Evolutionary conservation across 2,888 invertebrate species (phyloP), one percentile per base, ranked within the genome.

Genomic region (Plebejus melissa): DNA sequence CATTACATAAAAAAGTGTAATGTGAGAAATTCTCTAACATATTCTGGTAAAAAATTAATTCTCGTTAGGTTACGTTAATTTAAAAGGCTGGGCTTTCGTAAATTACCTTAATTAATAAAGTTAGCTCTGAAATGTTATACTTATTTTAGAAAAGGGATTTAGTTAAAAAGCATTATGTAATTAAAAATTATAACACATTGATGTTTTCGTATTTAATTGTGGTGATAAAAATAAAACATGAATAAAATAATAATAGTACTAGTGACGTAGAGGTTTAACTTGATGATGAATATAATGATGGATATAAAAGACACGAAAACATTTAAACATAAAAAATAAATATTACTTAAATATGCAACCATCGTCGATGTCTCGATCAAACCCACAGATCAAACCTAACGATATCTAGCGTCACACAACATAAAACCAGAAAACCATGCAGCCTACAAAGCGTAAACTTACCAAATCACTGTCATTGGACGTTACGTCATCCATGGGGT

Each of bases 401-500:
- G 13, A 65, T 28, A 9, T 22, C 9, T 28, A 60, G 38, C 70
- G 41, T 9, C 57, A 75, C n/a, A 74, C 69, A 71, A 75, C 76
- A 32, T 9, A 65, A 65, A 65, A 32, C 65, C 76, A 32, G 3
- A 65, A 65, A 65, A 32, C 65, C 65, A 65, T 65, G 65, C 36
- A 65, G 65, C 65, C 65, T 32, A 65, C 65, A 16, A 36, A 32
- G 65, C 65, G 5, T 36, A 76, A 79, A 92, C 93, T 93, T 87
- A 93, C 93, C 93, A 93, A 84, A 81, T 92, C 93, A 78, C 85
- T 87, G 84, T 92, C 89, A 80, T 90, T 90, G 81, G 89, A 85
- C 74, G 87, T 80, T 11, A 85, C 82, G 76, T 89, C 90, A 81
- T 91, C 90, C 76, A 85, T 81, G 38, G 88, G 88, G 79, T 93